These are phyloP conservation scores for Fulmarus glacialis DNA, from an alignment of 2,113 vertebrate genomes.

Conservation along the genomic window DNA sequence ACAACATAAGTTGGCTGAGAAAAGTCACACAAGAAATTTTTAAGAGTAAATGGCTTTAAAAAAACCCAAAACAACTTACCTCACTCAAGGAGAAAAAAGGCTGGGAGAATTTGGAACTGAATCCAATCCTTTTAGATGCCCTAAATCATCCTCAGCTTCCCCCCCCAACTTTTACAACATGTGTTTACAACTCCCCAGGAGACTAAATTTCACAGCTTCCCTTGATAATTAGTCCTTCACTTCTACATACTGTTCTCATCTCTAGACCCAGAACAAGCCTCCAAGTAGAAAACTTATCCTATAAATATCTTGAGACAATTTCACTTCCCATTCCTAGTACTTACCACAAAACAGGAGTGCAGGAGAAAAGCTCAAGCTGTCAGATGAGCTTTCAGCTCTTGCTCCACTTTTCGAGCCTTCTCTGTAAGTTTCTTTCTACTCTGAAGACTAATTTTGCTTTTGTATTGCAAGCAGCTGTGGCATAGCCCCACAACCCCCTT, in stretches of 20 bases:
- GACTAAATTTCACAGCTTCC: neutral
- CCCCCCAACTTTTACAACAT: neutral
- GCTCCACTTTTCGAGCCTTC: neutral
- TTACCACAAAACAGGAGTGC: neutral
- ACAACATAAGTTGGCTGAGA: neutral
- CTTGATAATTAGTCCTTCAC: neutral
- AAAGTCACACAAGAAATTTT: neutral
- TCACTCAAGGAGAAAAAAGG: neutral
- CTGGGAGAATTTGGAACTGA: neutral
- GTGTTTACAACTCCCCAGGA: neutral
- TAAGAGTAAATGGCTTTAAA: neutral
- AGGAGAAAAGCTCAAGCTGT: neutral
- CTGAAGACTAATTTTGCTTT: slow-evolving; percentile 1
- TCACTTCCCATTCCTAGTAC: neutral
- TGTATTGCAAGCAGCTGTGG: neutral
- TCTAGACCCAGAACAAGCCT: neutral
- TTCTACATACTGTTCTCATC: neutral
- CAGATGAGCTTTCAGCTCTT: neutral
- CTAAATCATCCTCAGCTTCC: neutral
- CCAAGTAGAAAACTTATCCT: neutral
- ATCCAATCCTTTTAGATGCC: neutral
- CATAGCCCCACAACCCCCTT: neutral
- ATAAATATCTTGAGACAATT: neutral
- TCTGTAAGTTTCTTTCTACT: neutral
- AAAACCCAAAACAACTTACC: neutral